phyloP scores from a whole-genome alignment of 2,888 invertebrate species.

The Noctua janthina region DNA sequence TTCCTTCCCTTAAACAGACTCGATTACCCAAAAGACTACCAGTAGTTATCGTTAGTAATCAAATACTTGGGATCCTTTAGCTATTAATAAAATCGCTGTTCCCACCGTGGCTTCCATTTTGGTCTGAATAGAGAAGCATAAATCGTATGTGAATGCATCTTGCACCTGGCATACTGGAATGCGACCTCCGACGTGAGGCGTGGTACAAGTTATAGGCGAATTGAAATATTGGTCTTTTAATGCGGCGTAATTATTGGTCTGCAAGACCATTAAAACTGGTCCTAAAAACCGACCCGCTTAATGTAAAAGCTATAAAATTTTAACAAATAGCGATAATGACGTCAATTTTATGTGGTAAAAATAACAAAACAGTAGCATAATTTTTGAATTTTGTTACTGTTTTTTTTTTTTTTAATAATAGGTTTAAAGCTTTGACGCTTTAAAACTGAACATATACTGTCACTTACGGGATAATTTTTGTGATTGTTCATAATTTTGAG shows the following conservation, averaged over 20 bases:
- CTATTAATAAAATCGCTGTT: conserved; percentile 65
- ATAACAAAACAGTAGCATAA: not conserved
- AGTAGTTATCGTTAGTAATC: conserved; percentile 59
- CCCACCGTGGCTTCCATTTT: conserved; percentile 66
- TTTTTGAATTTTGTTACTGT: too few relatives aligned
- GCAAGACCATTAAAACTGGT: not conserved
- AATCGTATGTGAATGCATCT: conserved; percentile 75
- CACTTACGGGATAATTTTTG: too few relatives aligned
- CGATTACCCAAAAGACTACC: conserved; percentile 56
- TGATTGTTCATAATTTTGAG: too few relatives aligned
- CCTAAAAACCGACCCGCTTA: not conserved
- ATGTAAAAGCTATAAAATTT: not conserved
- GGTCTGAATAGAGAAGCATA: conserved; percentile 67
- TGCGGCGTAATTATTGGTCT: not conserved
- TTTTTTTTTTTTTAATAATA: too few relatives aligned
- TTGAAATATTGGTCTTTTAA: not conserved
- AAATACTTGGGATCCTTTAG: conserved; percentile 53
- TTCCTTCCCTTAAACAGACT: conserved; percentile 20
- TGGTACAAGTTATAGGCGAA: conserved; percentile 60
- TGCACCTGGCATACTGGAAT: conserved; percentile 84
- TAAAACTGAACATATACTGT: too few relatives aligned
- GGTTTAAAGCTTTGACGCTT: too few relatives aligned
- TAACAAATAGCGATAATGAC: too few relatives aligned
- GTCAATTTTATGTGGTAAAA: not conserved
- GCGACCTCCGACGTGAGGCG: conserved; percentile 68